These are phyloP conservation scores for Felis catus DNA, from an alignment of 2,113 vertebrate genomes.

Conservation along the genomic window DNA sequence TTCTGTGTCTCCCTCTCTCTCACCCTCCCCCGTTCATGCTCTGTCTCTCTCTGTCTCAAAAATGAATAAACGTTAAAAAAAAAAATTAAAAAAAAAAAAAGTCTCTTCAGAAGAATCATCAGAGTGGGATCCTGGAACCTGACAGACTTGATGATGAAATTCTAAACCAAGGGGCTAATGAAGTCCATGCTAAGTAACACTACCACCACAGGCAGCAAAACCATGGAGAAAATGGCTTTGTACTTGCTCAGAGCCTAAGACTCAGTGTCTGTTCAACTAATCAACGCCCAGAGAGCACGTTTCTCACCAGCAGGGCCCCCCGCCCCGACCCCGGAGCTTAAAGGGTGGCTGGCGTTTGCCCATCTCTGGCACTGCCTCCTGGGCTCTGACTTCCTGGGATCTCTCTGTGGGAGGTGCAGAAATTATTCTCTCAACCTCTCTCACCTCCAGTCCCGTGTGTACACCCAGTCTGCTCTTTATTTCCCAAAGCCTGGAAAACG, in stretches of 20 bases:
- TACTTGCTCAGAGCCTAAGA: not conserved
- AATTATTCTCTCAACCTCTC: not conserved
- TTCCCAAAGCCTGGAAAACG: not conserved
- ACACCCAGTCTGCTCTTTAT: not conserved
- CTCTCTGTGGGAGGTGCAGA: not conserved
- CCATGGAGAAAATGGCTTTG: not conserved
- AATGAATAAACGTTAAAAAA: no score
- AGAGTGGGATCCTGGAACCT: not conserved
- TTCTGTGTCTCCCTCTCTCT: no score
- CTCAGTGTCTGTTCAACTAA: not conserved
- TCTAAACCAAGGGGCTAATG: not conserved
- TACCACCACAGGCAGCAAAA: not conserved
- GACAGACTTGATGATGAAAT: not conserved
- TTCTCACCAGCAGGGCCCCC: not conserved
- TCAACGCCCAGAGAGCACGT: not conserved
- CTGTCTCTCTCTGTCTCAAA: no score
- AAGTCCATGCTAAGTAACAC: not conserved
- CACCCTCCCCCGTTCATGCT: no score
- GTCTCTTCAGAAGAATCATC: not conserved
- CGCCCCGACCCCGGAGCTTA: not conserved
- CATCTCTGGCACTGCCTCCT: not conserved
- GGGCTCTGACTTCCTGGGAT: not conserved
- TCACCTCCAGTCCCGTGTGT: not conserved
- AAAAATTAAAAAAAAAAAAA: not conserved
- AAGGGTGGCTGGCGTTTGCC: not conserved